Percentiles rank a stretch among this genome's conserved stretches.
Evolutionary conservation across 2,113 vertebrate genomes (phyloP).

Genomic region (Brachyistius frenatus): DNA sequence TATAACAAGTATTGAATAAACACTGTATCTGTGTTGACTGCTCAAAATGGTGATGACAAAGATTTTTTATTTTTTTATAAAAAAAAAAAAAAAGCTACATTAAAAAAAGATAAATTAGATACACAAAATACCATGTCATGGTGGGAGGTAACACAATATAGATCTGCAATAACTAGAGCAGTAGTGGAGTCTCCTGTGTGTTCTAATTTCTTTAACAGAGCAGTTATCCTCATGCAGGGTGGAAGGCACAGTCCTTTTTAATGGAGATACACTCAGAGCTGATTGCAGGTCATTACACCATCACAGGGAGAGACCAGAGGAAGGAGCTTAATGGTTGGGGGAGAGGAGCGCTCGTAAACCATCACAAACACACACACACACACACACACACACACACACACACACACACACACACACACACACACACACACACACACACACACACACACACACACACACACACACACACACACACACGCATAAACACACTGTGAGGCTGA

Average conservation of each 20-base stretch:
- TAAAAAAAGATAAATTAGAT: background rate
- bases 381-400: slow-evolving; percentile 44
- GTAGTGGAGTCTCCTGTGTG: slow-evolving; percentile 87
- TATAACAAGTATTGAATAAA: too few relatives aligned
- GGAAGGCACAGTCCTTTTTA: slow-evolving; percentile 85
- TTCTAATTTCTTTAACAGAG: slow-evolving; percentile 93
- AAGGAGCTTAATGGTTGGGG: slow-evolving; percentile 92
- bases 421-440: slow-evolving; percentile 44
- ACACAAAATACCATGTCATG: slow-evolving; percentile 40
- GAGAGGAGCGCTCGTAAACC: slow-evolving; percentile 92
- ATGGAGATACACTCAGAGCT: slow-evolving; percentile 98
- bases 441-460: slow-evolving; percentile 15
- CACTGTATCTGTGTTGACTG: too few relatives aligned
- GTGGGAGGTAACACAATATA: slow-evolving; percentile 68
- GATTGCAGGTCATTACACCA: slow-evolving; percentile 98
- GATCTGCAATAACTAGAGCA: slow-evolving; percentile 79
- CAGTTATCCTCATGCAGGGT: slow-evolving; percentile 88
- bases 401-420: slow-evolving; percentile 15
- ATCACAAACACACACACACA: slow-evolving; percentile 56
- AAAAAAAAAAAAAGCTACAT: too few relatives aligned
- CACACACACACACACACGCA: slow-evolving; percentile 44
- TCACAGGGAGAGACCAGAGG: slow-evolving; percentile 96
- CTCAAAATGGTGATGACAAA: too few relatives aligned
- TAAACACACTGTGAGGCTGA: slow-evolving; percentile 3
- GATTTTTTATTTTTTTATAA: too few relatives aligned